Conservation (phyloP, 2,113 vertebrate species). For the Sitta europaea region DNA sequence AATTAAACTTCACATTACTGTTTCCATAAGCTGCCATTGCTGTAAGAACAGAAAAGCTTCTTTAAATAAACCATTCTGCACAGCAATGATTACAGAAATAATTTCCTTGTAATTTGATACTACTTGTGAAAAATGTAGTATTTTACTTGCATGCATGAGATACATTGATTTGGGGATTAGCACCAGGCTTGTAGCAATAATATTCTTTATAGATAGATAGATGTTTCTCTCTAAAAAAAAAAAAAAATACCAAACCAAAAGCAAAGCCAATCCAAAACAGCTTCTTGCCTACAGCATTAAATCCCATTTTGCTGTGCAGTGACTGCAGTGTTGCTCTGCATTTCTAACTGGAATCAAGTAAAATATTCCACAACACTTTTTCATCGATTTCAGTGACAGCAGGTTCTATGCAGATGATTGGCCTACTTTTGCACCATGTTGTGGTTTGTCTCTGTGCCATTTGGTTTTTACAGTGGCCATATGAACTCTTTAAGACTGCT, state of each 20-base stretch:
- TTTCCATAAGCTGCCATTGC: not conserved
- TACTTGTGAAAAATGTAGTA: not conserved
- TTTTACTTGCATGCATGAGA: not conserved
- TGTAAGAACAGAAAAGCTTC: not conserved
- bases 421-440: constrained; percentile 51
- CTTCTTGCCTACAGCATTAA: not conserved
- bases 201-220: not conserved
- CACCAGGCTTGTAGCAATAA: not conserved
- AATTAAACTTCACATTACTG: not conserved
- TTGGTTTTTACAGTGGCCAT: not conserved
- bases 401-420: constrained; percentile 27
- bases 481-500: not conserved
- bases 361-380: constrained; percentile 18
- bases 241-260: not conserved
- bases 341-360: constrained; percentile 10
- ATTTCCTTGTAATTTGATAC: not conserved
- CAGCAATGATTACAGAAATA: not conserved
- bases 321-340: not conserved
- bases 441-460: constrained; percentile 30
- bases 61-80: not conserved
- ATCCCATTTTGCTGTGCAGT: not conserved
- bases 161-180: not conserved
- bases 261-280: not conserved
- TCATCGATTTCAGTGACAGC: constrained; percentile 29
- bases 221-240: not conserved